Conservation (phyloP, 2,888 invertebrate genomes). For the Gisinianus flammeolus region DNA sequence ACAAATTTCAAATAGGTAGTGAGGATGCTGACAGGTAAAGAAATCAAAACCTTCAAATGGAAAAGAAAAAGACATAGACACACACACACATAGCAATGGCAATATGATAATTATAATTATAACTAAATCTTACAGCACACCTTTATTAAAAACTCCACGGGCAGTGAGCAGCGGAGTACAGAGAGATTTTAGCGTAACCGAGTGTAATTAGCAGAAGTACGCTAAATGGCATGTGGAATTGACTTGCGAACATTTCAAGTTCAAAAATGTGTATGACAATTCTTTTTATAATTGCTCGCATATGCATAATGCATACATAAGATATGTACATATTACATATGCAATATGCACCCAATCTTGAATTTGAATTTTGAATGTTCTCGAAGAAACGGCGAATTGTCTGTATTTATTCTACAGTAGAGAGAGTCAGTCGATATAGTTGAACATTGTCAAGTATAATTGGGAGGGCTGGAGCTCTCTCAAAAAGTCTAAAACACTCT, state of each 20-base stretch:
- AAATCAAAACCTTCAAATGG: too few species aligned
- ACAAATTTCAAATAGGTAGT: too few species aligned
- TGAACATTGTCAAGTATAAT: too few species aligned
- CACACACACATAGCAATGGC: not conserved
- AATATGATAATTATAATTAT: not conserved
- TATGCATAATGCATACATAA: too few species aligned
- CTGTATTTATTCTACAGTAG: too few species aligned
- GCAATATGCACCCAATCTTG: not conserved
- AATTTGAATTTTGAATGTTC: too few species aligned
- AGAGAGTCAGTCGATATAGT: too few species aligned
- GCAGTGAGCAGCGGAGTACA: not conserved
- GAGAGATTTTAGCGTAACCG: not conserved
- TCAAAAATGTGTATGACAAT: not conserved
- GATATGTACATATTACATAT: too few species aligned
- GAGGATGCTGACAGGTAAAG: too few species aligned
- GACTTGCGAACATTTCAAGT: not conserved
- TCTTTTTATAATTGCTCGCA: not conserved
- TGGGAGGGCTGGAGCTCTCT: too few species aligned
- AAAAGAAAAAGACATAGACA: not conserved
- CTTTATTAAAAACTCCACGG: not conserved
- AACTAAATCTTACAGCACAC: not conserved
- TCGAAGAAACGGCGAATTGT: too few species aligned
- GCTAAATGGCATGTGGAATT: not conserved
- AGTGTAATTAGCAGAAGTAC: not conserved
- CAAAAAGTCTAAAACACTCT: too few species aligned